Conservation (phyloP, 1,140 invertebrate species). For the Mylabris phalerata region DNA sequence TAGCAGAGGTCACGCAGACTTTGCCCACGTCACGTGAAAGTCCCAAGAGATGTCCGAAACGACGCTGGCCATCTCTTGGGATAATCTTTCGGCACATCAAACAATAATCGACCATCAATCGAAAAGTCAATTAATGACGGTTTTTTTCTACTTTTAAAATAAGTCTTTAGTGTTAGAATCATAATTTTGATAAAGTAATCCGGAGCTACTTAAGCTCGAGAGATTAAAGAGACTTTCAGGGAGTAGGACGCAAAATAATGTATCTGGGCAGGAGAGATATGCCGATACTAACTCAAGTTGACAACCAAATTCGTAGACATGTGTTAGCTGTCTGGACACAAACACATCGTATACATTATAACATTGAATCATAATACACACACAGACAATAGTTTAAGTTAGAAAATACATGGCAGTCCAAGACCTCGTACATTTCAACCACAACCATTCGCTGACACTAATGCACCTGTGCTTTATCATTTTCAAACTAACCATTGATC, state of each 20-base stretch:
- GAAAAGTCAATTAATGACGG: not conserved
- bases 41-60: conserved; percentile 21
- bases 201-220: conserved; percentile 36
- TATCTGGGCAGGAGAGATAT: conserved; percentile 39
- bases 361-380: not conserved
- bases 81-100: conserved; percentile 9
- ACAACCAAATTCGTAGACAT: conserved; percentile 42
- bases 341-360: conserved; percentile 22
- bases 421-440: too few species aligned
- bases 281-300: conserved; percentile 43
- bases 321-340: conserved; percentile 36
- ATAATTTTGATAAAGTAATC: conserved; percentile 43
- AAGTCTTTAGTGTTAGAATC: conserved; percentile 22
- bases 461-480: too few species aligned
- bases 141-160: not conserved
- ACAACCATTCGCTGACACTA: too few species aligned
- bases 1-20: conserved; percentile 16
- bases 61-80: conserved; percentile 20
- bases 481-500: too few species aligned
- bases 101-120: not conserved
- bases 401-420: too few species aligned
- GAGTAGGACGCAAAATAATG: conserved; percentile 41
- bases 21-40: conserved; percentile 19
- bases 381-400: too few species aligned
- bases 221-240: conserved; percentile 42